These are phyloP conservation scores for Agonopterix alstromeriana DNA, from an alignment of 2,888 invertebrate species.

Conservation along the genomic window DNA sequence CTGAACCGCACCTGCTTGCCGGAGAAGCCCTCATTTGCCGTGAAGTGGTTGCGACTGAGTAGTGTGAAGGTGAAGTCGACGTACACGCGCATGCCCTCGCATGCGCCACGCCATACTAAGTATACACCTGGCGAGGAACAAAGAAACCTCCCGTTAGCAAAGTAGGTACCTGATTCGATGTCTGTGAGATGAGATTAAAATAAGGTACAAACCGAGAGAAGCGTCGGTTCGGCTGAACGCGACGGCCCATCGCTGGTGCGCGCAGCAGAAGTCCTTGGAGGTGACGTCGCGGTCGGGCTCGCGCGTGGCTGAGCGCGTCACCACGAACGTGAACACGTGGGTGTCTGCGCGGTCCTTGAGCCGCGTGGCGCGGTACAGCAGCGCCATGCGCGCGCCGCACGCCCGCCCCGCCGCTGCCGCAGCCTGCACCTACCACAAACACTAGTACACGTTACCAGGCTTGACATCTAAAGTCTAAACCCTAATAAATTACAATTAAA, in stretches of 20 bases:
- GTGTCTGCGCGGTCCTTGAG: constrained; percentile 89
- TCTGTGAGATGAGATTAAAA: background rate
- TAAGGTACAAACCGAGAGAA: constrained; percentile 67
- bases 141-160: background rate
- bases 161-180: background rate
- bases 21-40: constrained; percentile 87
- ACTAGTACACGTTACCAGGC: constrained; percentile 4
- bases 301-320: constrained; percentile 85
- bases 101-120: constrained; percentile 85
- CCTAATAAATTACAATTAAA: no score
- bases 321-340: constrained; percentile 89
- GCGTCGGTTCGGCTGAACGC: constrained; percentile 86
- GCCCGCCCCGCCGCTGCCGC: constrained; percentile 45
- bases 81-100: constrained; percentile 85
- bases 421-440: background rate
- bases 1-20: constrained; percentile 84
- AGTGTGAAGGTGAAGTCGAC: constrained; percentile 89
- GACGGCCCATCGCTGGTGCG: constrained; percentile 89
- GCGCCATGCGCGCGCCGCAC: constrained; percentile 80
- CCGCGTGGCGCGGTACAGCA: constrained; percentile 88
- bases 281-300: constrained; percentile 88
- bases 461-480: background rate
- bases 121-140: constrained; percentile 80
- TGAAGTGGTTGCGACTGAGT: constrained; percentile 88
- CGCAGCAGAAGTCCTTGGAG: constrained; percentile 88